Evolutionary conservation across 2,797 vertebrate species (phyloP).

Genomic region (Myoxocephalus aenaeus): DNA sequence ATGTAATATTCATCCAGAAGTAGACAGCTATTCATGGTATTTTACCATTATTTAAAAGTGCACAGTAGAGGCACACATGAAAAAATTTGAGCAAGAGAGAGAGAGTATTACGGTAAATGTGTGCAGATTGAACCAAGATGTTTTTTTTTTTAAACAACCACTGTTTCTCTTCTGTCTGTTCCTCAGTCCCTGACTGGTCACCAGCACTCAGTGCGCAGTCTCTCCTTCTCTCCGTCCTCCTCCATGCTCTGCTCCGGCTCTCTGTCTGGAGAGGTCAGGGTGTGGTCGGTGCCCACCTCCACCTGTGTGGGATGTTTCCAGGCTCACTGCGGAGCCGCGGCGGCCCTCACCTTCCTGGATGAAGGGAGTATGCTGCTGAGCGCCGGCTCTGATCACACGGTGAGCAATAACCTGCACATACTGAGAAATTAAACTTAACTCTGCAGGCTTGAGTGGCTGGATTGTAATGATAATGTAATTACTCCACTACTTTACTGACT

Average conservation of each 20-base stretch:
- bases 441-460: background rate
- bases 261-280: slow-evolving; percentile 84
- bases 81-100: too few relatives aligned
- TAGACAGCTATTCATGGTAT: too few relatives aligned
- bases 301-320: slow-evolving; percentile 84
- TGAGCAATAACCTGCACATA: slow-evolving; percentile 58
- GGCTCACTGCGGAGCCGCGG: slow-evolving; percentile 84
- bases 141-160: background rate
- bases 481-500: background rate
- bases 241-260: slow-evolving; percentile 85
- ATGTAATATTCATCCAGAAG: too few relatives aligned
- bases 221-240: slow-evolving; percentile 84
- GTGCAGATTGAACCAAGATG: background rate
- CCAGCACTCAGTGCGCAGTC: slow-evolving; percentile 80
- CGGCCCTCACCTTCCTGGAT: slow-evolving; percentile 81
- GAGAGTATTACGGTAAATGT: too few relatives aligned
- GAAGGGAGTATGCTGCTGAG: slow-evolving; percentile 83
- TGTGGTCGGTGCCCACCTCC: slow-evolving; percentile 87
- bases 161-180: background rate
- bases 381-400: slow-evolving; percentile 86
- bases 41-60: too few relatives aligned
- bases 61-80: too few relatives aligned
- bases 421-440: background rate
- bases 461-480: background rate
- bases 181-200: slow-evolving; percentile 83